Conservation (phyloP, 2,113 vertebrate species). For the Marmota monax region DNA sequence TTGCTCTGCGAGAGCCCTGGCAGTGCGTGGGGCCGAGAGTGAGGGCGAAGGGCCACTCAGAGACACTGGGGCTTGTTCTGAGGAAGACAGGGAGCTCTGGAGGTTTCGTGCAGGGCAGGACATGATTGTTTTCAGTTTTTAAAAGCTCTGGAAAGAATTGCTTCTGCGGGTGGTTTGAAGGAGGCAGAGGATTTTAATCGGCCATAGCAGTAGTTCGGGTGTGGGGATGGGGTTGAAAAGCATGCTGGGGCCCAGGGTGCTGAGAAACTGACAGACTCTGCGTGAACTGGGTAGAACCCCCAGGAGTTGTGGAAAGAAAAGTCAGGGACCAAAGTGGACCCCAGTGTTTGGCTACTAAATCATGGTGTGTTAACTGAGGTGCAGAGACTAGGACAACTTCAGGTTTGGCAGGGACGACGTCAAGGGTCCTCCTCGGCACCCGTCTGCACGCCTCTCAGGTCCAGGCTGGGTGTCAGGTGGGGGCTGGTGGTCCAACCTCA, state of each 20-base stretch:
- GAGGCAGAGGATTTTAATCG: neutral
- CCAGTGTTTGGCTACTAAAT: too few relatives aligned
- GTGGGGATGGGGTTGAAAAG: neutral
- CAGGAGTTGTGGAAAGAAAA: neutral
- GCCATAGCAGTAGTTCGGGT: fast-evolving
- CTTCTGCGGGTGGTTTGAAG: neutral
- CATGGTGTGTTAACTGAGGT: neutral
- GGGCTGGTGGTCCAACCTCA: neutral
- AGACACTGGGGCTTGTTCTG: neutral
- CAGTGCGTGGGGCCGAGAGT: neutral
- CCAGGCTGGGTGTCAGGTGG: neutral
- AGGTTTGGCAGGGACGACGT: neutral
- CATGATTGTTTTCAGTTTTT: neutral
- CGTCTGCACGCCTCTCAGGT: fast-evolving
- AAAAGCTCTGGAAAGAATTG: neutral
- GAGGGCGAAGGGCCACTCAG: too few relatives aligned
- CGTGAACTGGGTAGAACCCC: too few relatives aligned
- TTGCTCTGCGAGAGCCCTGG: neutral
- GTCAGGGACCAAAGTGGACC: neutral
- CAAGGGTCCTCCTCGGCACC: neutral
- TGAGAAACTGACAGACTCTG: neutral
- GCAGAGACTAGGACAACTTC: neutral
- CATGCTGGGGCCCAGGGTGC: fast-evolving
- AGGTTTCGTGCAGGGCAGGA: neutral
- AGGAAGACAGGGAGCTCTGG: neutral